A percentile compares a stretch with the other conserved stretches of the same genome.
phyloP scores from a whole-genome alignment of 2,113 vertebrate genomes.

The Tetrao urogallus region DNA sequence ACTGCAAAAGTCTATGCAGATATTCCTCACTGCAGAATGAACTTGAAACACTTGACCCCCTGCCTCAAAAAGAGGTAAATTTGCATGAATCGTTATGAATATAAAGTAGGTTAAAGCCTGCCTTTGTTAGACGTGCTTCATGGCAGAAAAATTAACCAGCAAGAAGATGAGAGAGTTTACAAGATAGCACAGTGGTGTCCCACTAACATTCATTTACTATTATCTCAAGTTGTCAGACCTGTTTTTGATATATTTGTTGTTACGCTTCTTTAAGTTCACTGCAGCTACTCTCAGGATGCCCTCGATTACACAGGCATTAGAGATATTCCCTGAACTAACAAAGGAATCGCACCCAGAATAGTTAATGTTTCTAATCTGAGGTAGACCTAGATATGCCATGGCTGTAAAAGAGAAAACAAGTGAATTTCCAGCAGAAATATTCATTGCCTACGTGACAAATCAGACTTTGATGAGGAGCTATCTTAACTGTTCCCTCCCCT shows the following conservation, averaged over 20 bases:
- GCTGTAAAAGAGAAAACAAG: conserved; percentile 41
- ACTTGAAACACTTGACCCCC: conserved; percentile 8
- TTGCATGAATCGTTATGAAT: conserved; percentile 21
- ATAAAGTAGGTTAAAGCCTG: conserved; percentile 34
- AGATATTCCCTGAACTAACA: background rate
- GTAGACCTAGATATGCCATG: conserved; percentile 61
- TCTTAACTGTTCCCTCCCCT: background rate
- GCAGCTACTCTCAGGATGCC: background rate
- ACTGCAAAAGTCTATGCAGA: background rate
- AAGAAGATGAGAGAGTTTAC: background rate
- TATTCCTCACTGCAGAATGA: background rate
- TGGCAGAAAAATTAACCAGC: background rate
- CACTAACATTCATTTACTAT: background rate
- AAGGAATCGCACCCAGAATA: background rate
- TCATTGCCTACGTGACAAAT: conserved; percentile 21
- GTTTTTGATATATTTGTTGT: background rate
- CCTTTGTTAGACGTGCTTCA: conserved; percentile 1
- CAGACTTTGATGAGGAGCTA: conserved; percentile 35
- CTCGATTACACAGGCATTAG: background rate
- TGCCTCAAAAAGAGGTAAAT: conserved; percentile 21
- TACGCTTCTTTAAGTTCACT: background rate
- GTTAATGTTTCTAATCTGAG: conserved; percentile 30
- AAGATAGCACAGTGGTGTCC: background rate
- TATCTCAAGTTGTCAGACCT: background rate
- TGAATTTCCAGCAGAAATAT: conserved; percentile 52